These are phyloP conservation scores for Python bivittatus DNA, from an alignment of 2,113 vertebrate genomes.

Conservation along the genomic window DNA sequence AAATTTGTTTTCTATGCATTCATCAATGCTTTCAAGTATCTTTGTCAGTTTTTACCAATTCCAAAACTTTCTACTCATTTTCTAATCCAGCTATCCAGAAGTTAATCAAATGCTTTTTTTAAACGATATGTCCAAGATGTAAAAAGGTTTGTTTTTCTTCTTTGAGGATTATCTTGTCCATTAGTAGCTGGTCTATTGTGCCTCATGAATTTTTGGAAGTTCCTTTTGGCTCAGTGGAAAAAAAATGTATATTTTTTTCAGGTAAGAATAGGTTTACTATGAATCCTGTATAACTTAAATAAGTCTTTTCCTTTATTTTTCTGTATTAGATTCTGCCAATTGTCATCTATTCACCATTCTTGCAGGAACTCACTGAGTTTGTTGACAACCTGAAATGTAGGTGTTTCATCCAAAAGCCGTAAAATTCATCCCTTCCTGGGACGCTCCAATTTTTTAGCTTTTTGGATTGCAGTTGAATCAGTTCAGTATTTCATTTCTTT, in stretches of 20 bases:
- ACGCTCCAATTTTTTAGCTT: no score
- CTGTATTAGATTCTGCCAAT: not conserved
- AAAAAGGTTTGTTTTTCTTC: not conserved
- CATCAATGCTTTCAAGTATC: not conserved
- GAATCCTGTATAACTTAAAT: not conserved
- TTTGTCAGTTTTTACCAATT: not conserved
- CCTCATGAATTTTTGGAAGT: not conserved
- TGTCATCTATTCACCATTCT: not conserved
- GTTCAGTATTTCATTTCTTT: no score
- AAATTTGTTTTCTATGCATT: not conserved
- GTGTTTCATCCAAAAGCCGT: not conserved
- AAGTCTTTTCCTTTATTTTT: not conserved
- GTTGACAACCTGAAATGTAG: not conserved
- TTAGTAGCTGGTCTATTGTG: not conserved
- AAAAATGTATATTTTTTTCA: no score
- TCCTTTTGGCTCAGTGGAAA: not conserved
- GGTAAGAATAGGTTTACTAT: not conserved
- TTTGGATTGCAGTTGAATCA: no score
- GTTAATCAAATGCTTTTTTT: not conserved
- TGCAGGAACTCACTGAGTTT: not conserved
- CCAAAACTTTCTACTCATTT: not conserved
- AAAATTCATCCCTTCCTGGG: not conserved
- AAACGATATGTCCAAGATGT: not conserved
- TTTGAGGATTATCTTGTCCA: no score
- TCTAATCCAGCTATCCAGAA: not conserved